phyloP scores from a whole-genome alignment of 2,888 invertebrate species.

The Lepetodrilus schrolli region DNA sequence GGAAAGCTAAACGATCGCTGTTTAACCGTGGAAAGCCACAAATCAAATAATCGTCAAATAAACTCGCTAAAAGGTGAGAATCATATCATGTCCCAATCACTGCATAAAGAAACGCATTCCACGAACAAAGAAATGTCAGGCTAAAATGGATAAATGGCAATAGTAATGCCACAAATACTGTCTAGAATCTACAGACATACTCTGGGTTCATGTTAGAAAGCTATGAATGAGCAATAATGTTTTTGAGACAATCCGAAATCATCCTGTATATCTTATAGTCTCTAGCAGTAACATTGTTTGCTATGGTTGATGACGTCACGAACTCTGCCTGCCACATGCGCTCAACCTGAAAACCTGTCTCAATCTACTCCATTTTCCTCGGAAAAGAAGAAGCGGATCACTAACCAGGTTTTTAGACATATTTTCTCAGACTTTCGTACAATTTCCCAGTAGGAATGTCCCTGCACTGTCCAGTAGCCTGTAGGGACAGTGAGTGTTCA shows the following conservation, averaged over 20 bases:
- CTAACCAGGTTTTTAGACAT: conserved; percentile 25
- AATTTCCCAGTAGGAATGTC: conserved; percentile 2
- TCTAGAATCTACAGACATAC: neutral
- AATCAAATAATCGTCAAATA: conserved; percentile 26
- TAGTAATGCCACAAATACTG: neutral
- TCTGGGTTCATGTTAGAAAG: neutral
- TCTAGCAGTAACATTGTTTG: conserved; percentile 30
- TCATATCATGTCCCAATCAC: conserved; percentile 19
- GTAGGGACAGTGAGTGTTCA: conserved; percentile 26
- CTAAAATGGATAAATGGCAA: neutral
- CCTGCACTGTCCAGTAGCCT: neutral
- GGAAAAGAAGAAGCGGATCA: conserved; percentile 27
- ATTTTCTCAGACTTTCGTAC: neutral
- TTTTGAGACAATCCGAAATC: neutral
- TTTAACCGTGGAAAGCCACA: neutral
- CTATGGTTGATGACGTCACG: conserved; percentile 36
- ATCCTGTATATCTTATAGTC: conserved; percentile 15
- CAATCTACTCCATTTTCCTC: conserved; percentile 34
- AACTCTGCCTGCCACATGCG: conserved; percentile 36
- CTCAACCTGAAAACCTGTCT: conserved; percentile 38
- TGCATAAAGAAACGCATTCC: conserved; percentile 16
- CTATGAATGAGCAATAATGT: neutral
- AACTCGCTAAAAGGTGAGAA: conserved; percentile 18
- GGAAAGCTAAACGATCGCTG: neutral
- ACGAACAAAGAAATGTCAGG: conserved; percentile 12